Percentiles rank a stretch among this genome's conserved stretches.
Conservation (phyloP, 2,888 invertebrate genomes). For the Noctua comes region DNA sequence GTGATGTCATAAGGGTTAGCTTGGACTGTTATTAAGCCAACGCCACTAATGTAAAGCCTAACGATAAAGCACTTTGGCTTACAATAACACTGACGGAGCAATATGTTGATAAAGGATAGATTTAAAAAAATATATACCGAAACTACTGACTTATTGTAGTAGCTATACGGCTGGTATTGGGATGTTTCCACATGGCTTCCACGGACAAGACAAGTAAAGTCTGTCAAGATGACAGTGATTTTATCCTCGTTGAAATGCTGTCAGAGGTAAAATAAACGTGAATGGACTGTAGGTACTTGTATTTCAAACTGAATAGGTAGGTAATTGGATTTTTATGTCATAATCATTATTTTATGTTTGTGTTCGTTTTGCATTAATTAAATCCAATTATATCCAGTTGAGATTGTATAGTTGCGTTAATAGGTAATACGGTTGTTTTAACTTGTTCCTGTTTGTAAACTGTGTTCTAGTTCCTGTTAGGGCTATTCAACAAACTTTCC, state of each 20-base stretch:
- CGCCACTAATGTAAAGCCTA: constrained; percentile 8
- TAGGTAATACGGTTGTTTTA: background rate
- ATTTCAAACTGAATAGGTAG: background rate
- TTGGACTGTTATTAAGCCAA: constrained; percentile 6
- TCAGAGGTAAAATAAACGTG: background rate
- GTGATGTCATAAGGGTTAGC: constrained; percentile 51
- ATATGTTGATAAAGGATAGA: constrained; percentile 3
- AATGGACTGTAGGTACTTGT: background rate
- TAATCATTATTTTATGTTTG: too few relatives aligned
- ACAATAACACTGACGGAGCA: constrained; percentile 11
- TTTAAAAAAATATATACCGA: background rate
- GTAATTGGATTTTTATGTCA: background rate
- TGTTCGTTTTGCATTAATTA: background rate
- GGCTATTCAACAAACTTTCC: background rate
- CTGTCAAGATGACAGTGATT: background rate
- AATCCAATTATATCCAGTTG: background rate
- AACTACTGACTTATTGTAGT: background rate
- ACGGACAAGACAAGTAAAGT: background rate
- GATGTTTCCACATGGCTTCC: background rate
- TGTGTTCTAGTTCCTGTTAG: constrained; percentile 5
- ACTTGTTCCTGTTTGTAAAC: constrained; percentile 4
- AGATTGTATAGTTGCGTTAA: background rate
- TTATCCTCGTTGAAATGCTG: background rate
- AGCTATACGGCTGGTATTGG: background rate
- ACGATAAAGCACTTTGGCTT: background rate